These are phyloP conservation scores for Exaiptasia diaphana DNA, from an alignment of 64 coral and sea anemone species.

Conservation along the genomic window DNA sequence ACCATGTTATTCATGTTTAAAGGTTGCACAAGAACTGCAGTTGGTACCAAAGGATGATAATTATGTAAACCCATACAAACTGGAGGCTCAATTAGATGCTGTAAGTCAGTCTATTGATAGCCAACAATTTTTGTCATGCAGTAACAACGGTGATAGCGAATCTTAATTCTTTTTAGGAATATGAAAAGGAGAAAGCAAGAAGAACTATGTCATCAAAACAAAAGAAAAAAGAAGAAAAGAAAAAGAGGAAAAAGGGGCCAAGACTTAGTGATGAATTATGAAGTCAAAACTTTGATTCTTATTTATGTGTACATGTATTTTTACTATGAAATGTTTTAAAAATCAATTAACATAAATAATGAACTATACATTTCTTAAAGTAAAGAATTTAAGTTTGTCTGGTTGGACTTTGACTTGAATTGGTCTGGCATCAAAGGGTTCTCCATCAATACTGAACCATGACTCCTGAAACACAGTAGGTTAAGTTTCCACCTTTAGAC, in stretches of 20 bases:
- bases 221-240: slow-evolving; percentile 76
- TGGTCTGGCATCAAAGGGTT: slow-evolving; percentile 88
- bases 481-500: too few species aligned
- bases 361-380: neutral
- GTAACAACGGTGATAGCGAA: too few species aligned
- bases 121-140: too few species aligned
- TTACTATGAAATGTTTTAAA: neutral
- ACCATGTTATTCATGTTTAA: too few species aligned
- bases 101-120: too few species aligned
- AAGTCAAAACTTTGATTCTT: neutral
- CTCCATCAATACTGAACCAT: slow-evolving; percentile 99
- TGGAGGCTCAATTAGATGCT: slow-evolving; percentile 36
- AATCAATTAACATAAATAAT: neutral
- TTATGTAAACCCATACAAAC: slow-evolving; percentile 85
- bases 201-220: neutral
- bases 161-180: slow-evolving; percentile 37
- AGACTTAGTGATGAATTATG: slow-evolving; percentile 65
- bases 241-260: slow-evolving; percentile 84
- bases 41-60: slow-evolving; percentile 75
- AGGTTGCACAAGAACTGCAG: slow-evolving; percentile 94
- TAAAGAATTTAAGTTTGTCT: slow-evolving; percentile 81
- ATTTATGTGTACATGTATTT: neutral
- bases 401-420: slow-evolving; percentile 68
- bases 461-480: slow-evolving; percentile 33
- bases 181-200: slow-evolving; percentile 27